Percentiles rank a stretch among this genome's conserved stretches.
Conservation (phyloP, 2,888 invertebrate species). For the Acleris emargana region DNA sequence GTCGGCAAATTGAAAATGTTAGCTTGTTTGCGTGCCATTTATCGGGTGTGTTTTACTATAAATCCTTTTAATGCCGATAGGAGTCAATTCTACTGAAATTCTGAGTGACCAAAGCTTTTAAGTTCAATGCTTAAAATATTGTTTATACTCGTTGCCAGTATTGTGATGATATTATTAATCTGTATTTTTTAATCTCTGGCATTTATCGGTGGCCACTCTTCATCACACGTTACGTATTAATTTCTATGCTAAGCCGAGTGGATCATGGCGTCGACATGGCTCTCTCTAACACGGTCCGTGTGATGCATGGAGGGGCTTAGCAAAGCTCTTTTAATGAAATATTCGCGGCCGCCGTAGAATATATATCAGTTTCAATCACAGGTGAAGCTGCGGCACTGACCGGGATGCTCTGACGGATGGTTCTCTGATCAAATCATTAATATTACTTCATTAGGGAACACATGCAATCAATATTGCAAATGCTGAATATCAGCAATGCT, state of each 20-base stretch:
- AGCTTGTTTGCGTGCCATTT: too few relatives aligned
- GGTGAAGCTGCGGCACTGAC: constrained; percentile 61
- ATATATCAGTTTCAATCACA: constrained; percentile 75
- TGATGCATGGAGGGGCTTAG: constrained; percentile 75
- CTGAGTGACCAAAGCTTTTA: too few relatives aligned
- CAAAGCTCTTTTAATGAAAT: constrained; percentile 77
- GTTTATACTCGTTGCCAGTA: constrained; percentile 1
- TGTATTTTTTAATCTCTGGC: constrained; percentile 44
- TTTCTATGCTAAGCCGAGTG: constrained; percentile 75
- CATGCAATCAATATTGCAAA: neutral
- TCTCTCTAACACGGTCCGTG: constrained; percentile 69
- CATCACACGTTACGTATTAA: constrained; percentile 66
- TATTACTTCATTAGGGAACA: constrained; percentile 7
- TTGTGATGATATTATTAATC: constrained; percentile 35
- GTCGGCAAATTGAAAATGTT: neutral
- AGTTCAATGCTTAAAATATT: too few relatives aligned
- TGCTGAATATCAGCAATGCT: too few relatives aligned
- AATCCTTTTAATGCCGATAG: too few relatives aligned
- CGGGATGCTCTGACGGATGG: constrained; percentile 46
- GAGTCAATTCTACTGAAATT: too few relatives aligned
- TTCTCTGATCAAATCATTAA: constrained; percentile 27
- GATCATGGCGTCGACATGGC: constrained; percentile 73
- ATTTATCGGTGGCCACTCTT: constrained; percentile 57
- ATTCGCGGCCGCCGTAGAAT: constrained; percentile 72
- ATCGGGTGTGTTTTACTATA: too few relatives aligned